These are phyloP conservation scores for Aquatica leii DNA, from an alignment of 2,888 invertebrate species.

Conservation along the genomic window DNA sequence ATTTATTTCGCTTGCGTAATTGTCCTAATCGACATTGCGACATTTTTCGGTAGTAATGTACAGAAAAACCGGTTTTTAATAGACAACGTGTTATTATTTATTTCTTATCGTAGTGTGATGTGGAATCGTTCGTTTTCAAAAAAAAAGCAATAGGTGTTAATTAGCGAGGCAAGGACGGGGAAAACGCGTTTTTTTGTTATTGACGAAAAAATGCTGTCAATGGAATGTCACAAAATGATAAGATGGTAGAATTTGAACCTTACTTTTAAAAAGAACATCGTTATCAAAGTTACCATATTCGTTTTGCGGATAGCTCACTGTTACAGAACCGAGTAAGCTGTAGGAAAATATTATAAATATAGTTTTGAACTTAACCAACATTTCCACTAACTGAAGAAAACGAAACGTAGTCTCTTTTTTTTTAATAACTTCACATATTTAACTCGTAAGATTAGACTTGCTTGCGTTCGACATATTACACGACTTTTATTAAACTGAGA, in stretches of 20 bases:
- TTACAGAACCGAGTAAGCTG: constrained; percentile 1
- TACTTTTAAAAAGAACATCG: constrained; percentile 8
- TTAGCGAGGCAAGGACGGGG: no score
- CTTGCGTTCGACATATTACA: neutral
- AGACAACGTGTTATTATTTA: no score
- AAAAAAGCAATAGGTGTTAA: no score
- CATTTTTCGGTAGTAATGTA: no score
- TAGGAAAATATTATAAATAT: neutral
- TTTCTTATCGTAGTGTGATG: no score
- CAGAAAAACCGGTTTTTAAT: no score
- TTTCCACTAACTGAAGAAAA: constrained; percentile 8
- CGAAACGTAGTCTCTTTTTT: neutral
- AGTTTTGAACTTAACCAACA: constrained; percentile 7
- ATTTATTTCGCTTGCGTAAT: no score
- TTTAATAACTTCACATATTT: constrained; percentile 5
- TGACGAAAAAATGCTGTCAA: no score
- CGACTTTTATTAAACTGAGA: constrained; percentile 7
- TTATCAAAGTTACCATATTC: constrained; percentile 8
- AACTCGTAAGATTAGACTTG: neutral
- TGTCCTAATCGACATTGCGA: no score
- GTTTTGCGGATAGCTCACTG: constrained; percentile 3
- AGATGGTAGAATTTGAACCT: constrained; percentile 2
- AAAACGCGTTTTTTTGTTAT: no score
- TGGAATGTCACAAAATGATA: neutral
- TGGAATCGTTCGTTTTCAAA: no score